Conservation (phyloP, 2,113 vertebrate genomes). For the Rhineura floridana region DNA sequence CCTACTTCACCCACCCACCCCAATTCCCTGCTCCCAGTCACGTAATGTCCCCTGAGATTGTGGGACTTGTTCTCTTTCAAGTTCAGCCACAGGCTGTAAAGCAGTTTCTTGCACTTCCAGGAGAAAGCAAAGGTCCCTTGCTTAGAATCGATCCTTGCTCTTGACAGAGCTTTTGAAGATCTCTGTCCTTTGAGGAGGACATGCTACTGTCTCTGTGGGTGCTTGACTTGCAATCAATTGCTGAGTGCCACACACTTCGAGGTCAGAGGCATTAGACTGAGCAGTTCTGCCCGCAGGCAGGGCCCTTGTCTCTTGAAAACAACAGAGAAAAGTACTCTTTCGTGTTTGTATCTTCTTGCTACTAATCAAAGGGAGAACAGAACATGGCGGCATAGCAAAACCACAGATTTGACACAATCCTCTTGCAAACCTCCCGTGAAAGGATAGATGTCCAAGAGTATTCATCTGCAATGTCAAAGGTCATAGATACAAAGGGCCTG, state of each 20-base stretch:
- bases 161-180: conserved; percentile 15
- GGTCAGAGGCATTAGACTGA: background rate
- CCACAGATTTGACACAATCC: background rate
- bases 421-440: background rate
- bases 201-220: background rate
- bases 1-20: background rate
- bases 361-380: background rate
- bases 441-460: background rate
- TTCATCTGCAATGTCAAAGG: background rate
- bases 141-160: conserved; percentile 7
- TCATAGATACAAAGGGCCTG: background rate
- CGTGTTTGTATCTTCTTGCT: background rate
- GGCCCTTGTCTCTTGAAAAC: background rate
- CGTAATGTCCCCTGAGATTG: background rate
- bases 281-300: background rate
- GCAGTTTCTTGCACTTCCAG: conserved; percentile 2
- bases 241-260: background rate
- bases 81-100: background rate
- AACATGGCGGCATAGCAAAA: background rate
- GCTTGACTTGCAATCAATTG: background rate
- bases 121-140: background rate
- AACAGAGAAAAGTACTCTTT: background rate
- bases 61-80: conserved; percentile 18
- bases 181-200: conserved; percentile 16
- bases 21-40: background rate